Percentiles rank a stretch among this genome's conserved stretches.
phyloP scores from a whole-genome alignment of 2,888 invertebrate species.

The Apoda limacodes region DNA sequence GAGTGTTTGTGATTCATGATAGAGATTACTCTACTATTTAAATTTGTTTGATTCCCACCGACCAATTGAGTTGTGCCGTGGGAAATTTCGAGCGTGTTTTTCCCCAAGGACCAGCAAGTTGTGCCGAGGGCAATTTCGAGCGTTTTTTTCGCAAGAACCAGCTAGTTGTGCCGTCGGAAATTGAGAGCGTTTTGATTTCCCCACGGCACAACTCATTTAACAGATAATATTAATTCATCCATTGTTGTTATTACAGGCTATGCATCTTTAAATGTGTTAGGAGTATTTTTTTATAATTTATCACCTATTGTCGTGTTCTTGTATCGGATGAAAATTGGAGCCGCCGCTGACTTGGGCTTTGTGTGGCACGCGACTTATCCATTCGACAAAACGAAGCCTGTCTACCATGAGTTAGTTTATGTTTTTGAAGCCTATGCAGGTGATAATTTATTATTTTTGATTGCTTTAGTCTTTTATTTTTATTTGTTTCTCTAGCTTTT shows the following conservation, averaged over 20 bases:
- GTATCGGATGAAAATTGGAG: slow-evolving; percentile 31
- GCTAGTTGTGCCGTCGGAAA: no score
- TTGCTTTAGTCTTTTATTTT: slow-evolving; percentile 1
- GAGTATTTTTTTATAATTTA: slow-evolving; percentile 38
- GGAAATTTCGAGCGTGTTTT: no score
- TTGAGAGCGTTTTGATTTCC: not conserved
- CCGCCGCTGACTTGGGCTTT: slow-evolving; percentile 33
- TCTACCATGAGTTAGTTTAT: slow-evolving; percentile 36
- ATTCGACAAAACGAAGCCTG: slow-evolving; percentile 45
- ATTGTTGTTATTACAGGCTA: slow-evolving; percentile 34
- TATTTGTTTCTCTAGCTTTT: no score
- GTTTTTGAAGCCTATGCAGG: slow-evolving; percentile 41
- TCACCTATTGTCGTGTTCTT: slow-evolving; percentile 38
- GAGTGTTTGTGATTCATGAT: no score
- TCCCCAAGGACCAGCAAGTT: no score
- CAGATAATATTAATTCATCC: not conserved
- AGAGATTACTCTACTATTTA: not conserved
- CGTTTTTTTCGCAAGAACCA: slow-evolving; percentile 1
- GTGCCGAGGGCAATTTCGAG: not conserved
- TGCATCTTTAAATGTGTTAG: slow-evolving; percentile 41
- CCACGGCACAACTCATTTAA: not conserved
- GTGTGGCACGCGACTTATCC: slow-evolving; percentile 46
- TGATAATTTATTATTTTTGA: slow-evolving; percentile 19
- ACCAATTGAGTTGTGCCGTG: no score
- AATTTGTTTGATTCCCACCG: not conserved